Base-by-base conservation (phyloP, 2,797 vertebrate species). In the Arctocebus calabarensis region DNA sequence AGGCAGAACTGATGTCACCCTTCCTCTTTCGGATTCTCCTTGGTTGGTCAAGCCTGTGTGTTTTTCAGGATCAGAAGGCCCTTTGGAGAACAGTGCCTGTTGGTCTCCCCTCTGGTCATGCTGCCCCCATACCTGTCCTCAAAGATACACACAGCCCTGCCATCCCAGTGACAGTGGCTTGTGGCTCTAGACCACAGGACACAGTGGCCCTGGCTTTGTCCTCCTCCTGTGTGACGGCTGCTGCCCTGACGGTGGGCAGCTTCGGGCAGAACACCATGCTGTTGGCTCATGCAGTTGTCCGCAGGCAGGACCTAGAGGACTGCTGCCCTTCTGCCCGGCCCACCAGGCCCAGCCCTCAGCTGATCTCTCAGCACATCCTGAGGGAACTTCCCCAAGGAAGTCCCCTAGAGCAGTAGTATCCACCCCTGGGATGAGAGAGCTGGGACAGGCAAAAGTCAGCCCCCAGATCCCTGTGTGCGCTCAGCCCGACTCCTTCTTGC, bases 91-190 rank as follows among this genome's bases (percentile, higher is more conserved):
- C 19, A 27, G 32, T 23, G n/a, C 55, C 91, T n/a, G 7, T 12
- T 3, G 12, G 23, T 77, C n/a, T 74, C 6, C 55, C 62, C 91
- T 68, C 29, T 68, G 68, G 40, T 82, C 27, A 14, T 7, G 40
- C 43, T 23, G 16, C 19, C 2, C 14, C 3, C 3, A 7, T 20
- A 23, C 19, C 25, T 1, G 45, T 2, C 19, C 40, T 29, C 3
- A 57, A 57, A 81, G 84, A 52, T 16, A 17, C 29, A 10, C 29
- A 59, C 40, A 34, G 57, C 40, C 84, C 66, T 92, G 57, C 19
- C 37, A 12, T 59, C 37, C 25, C 55, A 14, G 43, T 43, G 43
- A 43, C 52, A 11, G 3, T 43, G 82, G 2, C 13, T 40, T 22
- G 4, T 32, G 12, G 71, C 75, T 81, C 78, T 40, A 25, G 66